Conservation (phyloP, 2,113 vertebrate genomes). For the Corythoichthys haematopterus region DNA sequence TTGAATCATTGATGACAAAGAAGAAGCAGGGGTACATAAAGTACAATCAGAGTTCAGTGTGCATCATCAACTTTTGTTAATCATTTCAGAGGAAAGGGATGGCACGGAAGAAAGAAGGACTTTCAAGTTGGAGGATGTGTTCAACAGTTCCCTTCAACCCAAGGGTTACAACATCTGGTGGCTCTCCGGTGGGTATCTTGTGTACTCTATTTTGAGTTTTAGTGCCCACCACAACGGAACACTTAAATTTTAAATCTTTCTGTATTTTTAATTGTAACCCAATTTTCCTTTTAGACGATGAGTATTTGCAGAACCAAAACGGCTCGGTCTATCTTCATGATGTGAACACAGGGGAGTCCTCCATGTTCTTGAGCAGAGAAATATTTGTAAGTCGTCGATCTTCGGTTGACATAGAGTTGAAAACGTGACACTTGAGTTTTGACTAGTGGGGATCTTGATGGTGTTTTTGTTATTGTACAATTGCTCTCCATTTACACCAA, state of each 20-base stretch:
- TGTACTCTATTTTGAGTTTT: neutral
- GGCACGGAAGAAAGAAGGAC: slow-evolving; percentile 13
- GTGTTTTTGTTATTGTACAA: neutral
- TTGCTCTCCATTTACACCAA: neutral
- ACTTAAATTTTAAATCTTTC: neutral
- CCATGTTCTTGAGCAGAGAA: slow-evolving; percentile 69
- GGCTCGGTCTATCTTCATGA: slow-evolving; percentile 74
- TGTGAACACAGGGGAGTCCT: slow-evolving; percentile 46
- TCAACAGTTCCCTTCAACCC: slow-evolving; percentile 79
- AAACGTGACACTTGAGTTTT: neutral
- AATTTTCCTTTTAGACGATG: slow-evolving; percentile 43
- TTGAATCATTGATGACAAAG: neutral
- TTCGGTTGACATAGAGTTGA: neutral
- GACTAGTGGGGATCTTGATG: neutral
- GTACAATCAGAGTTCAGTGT: neutral
- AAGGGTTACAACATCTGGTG: slow-evolving; percentile 82
- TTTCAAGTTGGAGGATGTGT: slow-evolving; percentile 82
- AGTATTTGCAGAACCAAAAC: slow-evolving; percentile 63
- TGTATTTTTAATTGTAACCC: too few relatives aligned
- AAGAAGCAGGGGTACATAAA: neutral
- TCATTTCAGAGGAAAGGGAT: slow-evolving; percentile 35
- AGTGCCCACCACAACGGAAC: neutral
- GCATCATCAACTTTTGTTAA: neutral
- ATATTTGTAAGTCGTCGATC: slow-evolving; percentile 74
- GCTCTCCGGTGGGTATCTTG: slow-evolving; percentile 82